Conservation (phyloP, 2,113 vertebrate species). For the Oncorhynchus tshawytscha region DNA sequence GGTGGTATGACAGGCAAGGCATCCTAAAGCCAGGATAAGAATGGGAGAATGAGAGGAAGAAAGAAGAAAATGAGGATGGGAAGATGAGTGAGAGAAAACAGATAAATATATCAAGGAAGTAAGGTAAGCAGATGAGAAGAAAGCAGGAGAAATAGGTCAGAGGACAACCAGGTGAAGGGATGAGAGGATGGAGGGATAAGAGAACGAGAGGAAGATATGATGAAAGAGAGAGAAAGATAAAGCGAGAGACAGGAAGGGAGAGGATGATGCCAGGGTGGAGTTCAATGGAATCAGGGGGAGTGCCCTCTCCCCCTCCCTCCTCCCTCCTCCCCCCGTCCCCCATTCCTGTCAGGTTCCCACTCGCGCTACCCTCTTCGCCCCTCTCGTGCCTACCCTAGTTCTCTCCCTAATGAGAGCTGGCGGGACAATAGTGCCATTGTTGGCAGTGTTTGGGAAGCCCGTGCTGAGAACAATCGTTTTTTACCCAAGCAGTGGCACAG, state of each 20-base stretch:
- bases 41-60: background rate
- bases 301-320: constrained; percentile 32
- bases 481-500: constrained; percentile 81
- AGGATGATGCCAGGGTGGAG: background rate
- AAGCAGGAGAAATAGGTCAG: constrained; percentile 4
- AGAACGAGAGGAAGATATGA: constrained; percentile 27
- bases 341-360: constrained; percentile 50
- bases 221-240: background rate
- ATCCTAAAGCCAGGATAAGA: constrained; percentile 66
- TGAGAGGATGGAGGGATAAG: constrained; percentile 23
- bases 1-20: constrained; percentile 85
- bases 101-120: background rate
- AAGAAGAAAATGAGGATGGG: constrained; percentile 46
- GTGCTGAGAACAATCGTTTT: constrained; percentile 84
- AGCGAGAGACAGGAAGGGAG: background rate
- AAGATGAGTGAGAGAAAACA: constrained; percentile 12
- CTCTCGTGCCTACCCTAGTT: constrained; percentile 50
- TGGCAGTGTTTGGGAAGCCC: constrained; percentile 73
- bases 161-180: constrained; percentile 16
- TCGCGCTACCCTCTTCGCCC: constrained; percentile 28
- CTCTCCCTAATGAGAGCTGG: constrained; percentile 80
- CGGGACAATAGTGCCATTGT: constrained; percentile 87
- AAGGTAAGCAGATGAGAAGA: constrained; percentile 35
- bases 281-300: constrained; percentile 21
- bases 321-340: constrained; percentile 66